These are phyloP conservation scores for Sitophilus oryzae DNA, from an alignment of 1,140 invertebrate species.

Conservation along the genomic window DNA sequence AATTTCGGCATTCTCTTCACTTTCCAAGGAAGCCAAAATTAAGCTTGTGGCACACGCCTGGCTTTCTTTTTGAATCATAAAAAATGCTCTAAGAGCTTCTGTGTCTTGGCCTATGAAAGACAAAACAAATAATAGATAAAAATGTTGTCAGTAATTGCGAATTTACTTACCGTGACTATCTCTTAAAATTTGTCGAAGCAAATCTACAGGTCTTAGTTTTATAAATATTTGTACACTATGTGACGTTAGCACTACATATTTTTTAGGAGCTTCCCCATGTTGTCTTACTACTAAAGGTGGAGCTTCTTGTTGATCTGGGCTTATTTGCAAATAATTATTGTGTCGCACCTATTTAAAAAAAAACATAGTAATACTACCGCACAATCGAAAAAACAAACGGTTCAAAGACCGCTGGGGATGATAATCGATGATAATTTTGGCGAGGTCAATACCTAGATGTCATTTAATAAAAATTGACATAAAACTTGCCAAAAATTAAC, in stretches of 20 bases:
- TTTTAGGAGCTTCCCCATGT: conserved; percentile 64
- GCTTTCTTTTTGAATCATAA: conserved; percentile 72
- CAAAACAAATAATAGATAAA: background rate
- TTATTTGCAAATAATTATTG: conserved; percentile 7
- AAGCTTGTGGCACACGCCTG: conserved; percentile 87
- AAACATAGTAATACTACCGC: no score
- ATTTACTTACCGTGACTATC: conserved; percentile 58
- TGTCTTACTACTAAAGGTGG: conserved; percentile 64
- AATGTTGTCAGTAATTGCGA: background rate
- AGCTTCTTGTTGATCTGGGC: conserved; percentile 15
- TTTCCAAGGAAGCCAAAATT: conserved; percentile 74
- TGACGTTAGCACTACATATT: conserved; percentile 80
- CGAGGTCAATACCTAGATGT: no score
- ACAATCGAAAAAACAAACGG: no score
- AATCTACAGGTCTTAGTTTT: conserved; percentile 80
- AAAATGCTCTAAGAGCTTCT: conserved; percentile 78
- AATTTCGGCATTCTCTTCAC: conserved; percentile 61
- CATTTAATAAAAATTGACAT: no score
- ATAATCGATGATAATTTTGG: no score
- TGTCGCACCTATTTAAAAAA: conserved; percentile 24
- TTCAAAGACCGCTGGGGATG: no score
- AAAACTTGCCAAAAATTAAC: no score
- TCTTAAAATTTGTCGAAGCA: conserved; percentile 71
- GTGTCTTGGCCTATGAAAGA: conserved; percentile 61
- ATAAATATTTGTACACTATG: conserved; percentile 79